Percentiles rank a stretch among this genome's conserved stretches.
These are phyloP conservation scores for Catharus ustulatus DNA, from an alignment of 2,797 vertebrate species.

Conservation along the genomic window DNA sequence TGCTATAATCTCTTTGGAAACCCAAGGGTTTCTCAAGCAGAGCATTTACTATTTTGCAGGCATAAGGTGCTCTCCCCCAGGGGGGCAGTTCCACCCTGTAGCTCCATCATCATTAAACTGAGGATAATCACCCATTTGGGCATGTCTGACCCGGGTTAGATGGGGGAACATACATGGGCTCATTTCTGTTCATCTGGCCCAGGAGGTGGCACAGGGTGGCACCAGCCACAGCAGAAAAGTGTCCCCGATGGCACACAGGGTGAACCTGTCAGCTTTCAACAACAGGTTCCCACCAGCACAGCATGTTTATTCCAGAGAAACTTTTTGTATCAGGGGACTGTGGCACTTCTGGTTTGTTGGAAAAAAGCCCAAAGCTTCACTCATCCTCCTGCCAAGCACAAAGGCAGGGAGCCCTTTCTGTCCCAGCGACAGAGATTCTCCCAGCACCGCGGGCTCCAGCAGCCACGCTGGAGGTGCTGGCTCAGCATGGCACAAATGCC, in stretches of 20 bases:
- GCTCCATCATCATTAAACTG: background rate
- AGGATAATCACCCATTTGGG: background rate
- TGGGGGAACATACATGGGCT: fast-evolving
- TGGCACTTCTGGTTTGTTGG: background rate
- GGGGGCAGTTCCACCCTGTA: background rate
- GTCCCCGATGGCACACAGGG: background rate
- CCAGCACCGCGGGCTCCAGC: fast-evolving
- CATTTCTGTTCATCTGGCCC: background rate
- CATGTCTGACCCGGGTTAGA: background rate
- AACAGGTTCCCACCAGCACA: background rate
- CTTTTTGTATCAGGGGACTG: background rate
- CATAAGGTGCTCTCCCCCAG: background rate
- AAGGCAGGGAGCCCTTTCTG: background rate
- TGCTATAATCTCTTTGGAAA: background rate
- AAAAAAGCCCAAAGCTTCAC: background rate
- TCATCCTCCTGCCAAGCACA: background rate
- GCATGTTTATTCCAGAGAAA: background rate
- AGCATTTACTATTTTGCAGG: background rate
- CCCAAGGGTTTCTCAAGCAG: background rate
- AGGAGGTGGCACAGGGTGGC: background rate
- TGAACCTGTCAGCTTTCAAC: background rate
- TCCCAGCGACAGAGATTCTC: fast-evolving
- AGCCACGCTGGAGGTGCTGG: background rate
- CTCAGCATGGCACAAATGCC: fast-evolving
- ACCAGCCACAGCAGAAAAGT: background rate